Evolutionary conservation across 2,888 invertebrate species (phyloP).

Genomic region (Epistrophe grossulariae): DNA sequence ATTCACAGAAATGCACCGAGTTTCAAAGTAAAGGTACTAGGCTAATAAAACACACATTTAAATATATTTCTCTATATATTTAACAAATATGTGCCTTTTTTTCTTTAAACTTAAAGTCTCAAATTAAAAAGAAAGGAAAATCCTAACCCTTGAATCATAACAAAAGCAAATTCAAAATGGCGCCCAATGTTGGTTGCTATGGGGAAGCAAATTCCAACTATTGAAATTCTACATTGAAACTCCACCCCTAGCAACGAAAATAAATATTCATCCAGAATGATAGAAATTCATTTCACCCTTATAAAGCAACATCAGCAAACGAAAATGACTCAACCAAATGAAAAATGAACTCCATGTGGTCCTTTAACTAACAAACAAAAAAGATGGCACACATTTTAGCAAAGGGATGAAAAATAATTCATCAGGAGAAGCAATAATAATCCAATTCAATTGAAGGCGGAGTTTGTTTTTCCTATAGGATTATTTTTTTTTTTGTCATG

Average conservation of each 20-base stretch:
- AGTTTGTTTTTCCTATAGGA: slow-evolving; percentile 25
- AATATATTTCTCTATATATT: no score
- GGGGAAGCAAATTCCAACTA: background rate
- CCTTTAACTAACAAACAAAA: background rate
- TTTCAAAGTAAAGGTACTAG: no score
- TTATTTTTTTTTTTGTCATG: background rate
- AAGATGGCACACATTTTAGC: background rate
- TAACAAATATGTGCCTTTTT: no score
- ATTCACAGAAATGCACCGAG: no score
- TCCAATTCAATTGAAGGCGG: slow-evolving; percentile 53
- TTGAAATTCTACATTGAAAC: slow-evolving; percentile 25
- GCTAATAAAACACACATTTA: no score
- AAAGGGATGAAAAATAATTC: slow-evolving; percentile 53
- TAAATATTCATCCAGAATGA: background rate
- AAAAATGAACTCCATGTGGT: slow-evolving; percentile 1
- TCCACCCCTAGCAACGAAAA: slow-evolving; percentile 64
- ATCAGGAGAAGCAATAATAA: slow-evolving; percentile 26
- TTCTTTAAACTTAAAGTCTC: background rate
- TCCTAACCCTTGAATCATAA: background rate
- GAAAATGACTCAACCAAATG: background rate
- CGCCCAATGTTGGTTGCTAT: slow-evolving; percentile 50
- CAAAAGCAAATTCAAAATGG: slow-evolving; percentile 52
- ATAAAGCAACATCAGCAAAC: no score
- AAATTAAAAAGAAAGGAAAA: background rate
- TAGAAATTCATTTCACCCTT: background rate